Conservation (phyloP, 2,113 vertebrate genomes). For the Parus major region DNA sequence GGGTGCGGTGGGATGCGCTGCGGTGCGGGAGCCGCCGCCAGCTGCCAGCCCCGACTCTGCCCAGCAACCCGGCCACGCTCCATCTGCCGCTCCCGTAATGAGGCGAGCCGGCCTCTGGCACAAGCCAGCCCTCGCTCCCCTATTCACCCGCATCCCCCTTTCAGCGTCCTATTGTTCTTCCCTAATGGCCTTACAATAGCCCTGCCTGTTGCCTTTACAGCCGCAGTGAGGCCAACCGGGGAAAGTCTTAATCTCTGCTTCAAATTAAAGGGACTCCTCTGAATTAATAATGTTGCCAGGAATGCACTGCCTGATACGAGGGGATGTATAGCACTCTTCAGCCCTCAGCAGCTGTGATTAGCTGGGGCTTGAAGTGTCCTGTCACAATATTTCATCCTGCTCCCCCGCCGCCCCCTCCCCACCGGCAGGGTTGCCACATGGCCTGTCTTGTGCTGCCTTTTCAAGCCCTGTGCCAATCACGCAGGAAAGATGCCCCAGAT, state of each 20-base stretch:
- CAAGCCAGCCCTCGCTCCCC: slow-evolving; percentile 74
- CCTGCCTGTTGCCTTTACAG: slow-evolving; percentile 78
- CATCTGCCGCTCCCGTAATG: slow-evolving; percentile 80
- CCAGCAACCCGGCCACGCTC: slow-evolving; percentile 77
- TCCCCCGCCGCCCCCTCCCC: neutral
- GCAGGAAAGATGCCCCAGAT: slow-evolving; percentile 61
- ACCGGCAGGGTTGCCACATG: slow-evolving; percentile 56
- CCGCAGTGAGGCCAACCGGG: slow-evolving; percentile 42
- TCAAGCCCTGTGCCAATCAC: slow-evolving; percentile 61
- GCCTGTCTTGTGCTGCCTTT: slow-evolving; percentile 64
- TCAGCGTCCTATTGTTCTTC: slow-evolving; percentile 77
- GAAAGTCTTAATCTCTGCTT: slow-evolving; percentile 64
- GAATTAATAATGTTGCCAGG: slow-evolving; percentile 73
- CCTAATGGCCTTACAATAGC: slow-evolving; percentile 77
- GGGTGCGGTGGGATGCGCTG: neutral
- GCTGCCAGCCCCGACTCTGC: slow-evolving; percentile 67
- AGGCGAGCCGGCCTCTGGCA: slow-evolving; percentile 72
- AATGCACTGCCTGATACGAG: slow-evolving; percentile 59
- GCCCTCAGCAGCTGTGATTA: slow-evolving; percentile 71
- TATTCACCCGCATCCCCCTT: slow-evolving; percentile 73
- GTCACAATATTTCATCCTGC: slow-evolving; percentile 71
- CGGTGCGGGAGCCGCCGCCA: neutral
- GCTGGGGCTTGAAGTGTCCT: slow-evolving; percentile 65
- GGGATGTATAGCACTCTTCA: slow-evolving; percentile 56
- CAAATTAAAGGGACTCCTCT: slow-evolving; percentile 69